Conservation (phyloP, 1,140 invertebrate species). For the Stenopsyche tienmushanensis region DNA sequence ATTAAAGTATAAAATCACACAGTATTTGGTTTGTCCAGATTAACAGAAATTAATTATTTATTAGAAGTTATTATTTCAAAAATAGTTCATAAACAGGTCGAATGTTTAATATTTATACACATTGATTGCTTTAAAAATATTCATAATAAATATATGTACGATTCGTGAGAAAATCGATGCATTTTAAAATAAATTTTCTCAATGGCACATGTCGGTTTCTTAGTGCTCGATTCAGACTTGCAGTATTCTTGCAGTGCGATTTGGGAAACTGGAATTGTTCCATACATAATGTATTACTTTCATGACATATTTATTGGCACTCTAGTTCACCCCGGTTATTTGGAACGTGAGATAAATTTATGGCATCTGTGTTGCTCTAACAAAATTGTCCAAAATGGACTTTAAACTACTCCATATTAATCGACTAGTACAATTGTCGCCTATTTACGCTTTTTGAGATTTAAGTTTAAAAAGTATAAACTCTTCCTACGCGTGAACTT, state of each 20-base stretch:
- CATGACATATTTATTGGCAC: slow-evolving; percentile 25
- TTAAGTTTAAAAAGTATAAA: not conserved
- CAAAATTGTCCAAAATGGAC: not conserved
- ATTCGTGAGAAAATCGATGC: no score
- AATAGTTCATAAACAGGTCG: not conserved
- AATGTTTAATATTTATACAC: not conserved
- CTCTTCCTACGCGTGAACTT: not conserved
- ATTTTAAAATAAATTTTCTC: no score
- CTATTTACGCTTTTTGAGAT: not conserved
- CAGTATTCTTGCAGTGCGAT: no score
- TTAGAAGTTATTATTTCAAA: slow-evolving; percentile 1
- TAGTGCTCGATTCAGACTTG: no score
- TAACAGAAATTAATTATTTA: no score
- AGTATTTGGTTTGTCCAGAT: no score
- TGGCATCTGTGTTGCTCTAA: not conserved
- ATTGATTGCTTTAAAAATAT: not conserved
- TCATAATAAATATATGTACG: not conserved
- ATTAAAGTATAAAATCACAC: no score
- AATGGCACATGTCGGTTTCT: no score
- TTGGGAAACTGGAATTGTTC: slow-evolving; percentile 22
- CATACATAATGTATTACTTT: slow-evolving; percentile 26
- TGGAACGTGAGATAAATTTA: slow-evolving; percentile 24
- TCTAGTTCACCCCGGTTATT: slow-evolving; percentile 14
- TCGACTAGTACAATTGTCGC: not conserved
- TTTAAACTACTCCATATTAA: not conserved